Percentiles rank a stretch among this genome's conserved stretches.
phyloP scores from a whole-genome alignment of 2,797 vertebrate species.

The Sebastes baramenuke region DNA sequence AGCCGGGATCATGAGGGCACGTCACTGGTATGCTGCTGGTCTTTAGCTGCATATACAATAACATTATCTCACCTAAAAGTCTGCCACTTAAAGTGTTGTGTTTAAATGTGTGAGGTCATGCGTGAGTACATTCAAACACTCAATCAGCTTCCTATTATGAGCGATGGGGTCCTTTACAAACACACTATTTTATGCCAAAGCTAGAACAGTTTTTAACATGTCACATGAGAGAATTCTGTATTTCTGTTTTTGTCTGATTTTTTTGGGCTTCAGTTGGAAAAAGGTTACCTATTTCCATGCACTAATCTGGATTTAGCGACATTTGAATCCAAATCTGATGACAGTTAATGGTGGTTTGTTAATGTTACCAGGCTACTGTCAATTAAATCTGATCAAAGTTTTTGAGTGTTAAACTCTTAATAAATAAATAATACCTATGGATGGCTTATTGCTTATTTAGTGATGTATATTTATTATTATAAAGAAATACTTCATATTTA shows the following conservation, averaged over 20 bases:
- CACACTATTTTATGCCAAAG: neutral
- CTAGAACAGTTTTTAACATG: neutral
- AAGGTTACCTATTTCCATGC: neutral
- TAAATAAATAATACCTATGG: neutral
- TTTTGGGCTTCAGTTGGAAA: neutral
- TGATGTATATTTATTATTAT: neutral
- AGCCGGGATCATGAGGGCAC: constrained; percentile 43
- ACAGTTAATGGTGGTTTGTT: neutral
- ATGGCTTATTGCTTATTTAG: neutral
- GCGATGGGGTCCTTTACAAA: neutral
- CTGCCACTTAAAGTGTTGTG: neutral
- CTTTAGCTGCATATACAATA: constrained; percentile 21
- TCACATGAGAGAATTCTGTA: neutral
- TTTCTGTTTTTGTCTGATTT: neutral
- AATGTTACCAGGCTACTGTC: neutral
- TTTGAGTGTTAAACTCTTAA: neutral
- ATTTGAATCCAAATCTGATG: neutral
- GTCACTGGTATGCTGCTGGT: constrained; percentile 28
- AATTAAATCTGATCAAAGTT: neutral
- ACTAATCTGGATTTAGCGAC: neutral
- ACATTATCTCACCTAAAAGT: constrained; percentile 7
- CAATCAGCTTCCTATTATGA: neutral
- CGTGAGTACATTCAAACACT: neutral
- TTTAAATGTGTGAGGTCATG: neutral
- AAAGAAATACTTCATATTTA: neutral